Evolutionary conservation across 2,113 vertebrate species (phyloP), one percentile per base, ranked within the genome.

Genomic region (Egretta garzetta): DNA sequence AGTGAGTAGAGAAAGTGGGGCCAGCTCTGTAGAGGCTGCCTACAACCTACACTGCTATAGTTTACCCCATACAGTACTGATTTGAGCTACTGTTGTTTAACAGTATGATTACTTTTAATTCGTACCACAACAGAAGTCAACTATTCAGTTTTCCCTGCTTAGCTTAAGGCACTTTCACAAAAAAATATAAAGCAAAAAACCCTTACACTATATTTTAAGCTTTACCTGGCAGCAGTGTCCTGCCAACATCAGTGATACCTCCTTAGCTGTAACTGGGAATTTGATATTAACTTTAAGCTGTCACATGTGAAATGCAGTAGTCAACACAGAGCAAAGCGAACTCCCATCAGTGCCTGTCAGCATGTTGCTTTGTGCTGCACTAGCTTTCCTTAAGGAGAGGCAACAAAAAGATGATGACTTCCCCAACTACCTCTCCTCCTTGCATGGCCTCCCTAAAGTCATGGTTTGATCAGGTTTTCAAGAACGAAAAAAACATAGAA

Each of bases 341-440:
- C 23, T 72, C 43, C 43, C 6, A 23, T 1, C 3, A 3, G 62
- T 30, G 60, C 41, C 37, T 55, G 37, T 28, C 43, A 85, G 45
- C 20, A 53, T 4, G 1, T 1, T 19, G 59, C 33, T 22, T 53
- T 0, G 1, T 4, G 27, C 27, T 35, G 49, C 47, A 49, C 32
- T 28, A 30, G 28, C 15, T 66, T 66, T 59, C 8, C 59, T 1
- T 15, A 52, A 14, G 10, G 12, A 87, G 49, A 43, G 17, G 21
- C 1, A 4, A 75, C 11, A 67, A 74, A 55, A 81, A 72, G 37
- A 23, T 23, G 49, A 7, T 1, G 12, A 56, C 18, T 49, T 75
- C 55, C 41, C 5, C 26, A 64, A 2, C 11, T 33, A 56, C 39
- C 30, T 60, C 20, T 91, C 22, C 74, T 58, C 53, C 33, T 64